Conservation (phyloP, 2,888 invertebrate species). For the Euplagia quadripunctaria region DNA sequence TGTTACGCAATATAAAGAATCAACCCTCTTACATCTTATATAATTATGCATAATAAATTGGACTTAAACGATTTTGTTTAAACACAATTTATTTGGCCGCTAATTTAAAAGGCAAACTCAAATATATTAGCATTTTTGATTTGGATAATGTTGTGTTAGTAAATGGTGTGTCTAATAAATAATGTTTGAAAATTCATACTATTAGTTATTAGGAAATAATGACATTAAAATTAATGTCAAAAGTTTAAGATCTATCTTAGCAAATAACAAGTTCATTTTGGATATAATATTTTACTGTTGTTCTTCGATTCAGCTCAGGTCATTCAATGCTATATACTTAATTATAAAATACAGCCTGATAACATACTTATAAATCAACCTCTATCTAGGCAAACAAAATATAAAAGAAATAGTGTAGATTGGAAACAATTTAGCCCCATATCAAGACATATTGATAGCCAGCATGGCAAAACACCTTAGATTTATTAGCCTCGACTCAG, state of each 20-base stretch:
- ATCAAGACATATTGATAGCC: conserved; percentile 52
- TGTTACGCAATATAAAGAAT: conserved; percentile 71
- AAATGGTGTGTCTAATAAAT: conserved; percentile 26
- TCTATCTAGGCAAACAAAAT: neutral
- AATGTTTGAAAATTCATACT: conserved; percentile 6
- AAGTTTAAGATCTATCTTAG: conserved; percentile 3
- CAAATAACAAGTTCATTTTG: neutral
- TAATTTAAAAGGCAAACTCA: conserved; percentile 54
- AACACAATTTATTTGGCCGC: conserved; percentile 52
- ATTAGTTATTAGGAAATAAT: neutral
- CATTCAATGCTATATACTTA: neutral
- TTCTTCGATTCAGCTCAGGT: neutral
- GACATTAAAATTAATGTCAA: neutral
- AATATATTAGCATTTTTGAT: conserved; percentile 50
- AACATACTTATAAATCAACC: neutral
- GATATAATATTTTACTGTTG: neutral
- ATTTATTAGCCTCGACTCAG: conserved; percentile 58
- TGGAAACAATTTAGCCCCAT: conserved; percentile 39
- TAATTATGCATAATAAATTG: conserved; percentile 78
- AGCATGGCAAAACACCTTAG: conserved; percentile 50
- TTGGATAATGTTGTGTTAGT: conserved; percentile 28
- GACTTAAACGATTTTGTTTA: conserved; percentile 63
- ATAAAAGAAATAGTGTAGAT: conserved; percentile 15
- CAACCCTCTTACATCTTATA: conserved; percentile 69
- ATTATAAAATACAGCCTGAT: neutral